Percentiles rank a stretch among this genome's conserved stretches.
Evolutionary conservation across 1,140 invertebrate genomes (phyloP).

Genomic region (Pygmarrhopalites habei): DNA sequence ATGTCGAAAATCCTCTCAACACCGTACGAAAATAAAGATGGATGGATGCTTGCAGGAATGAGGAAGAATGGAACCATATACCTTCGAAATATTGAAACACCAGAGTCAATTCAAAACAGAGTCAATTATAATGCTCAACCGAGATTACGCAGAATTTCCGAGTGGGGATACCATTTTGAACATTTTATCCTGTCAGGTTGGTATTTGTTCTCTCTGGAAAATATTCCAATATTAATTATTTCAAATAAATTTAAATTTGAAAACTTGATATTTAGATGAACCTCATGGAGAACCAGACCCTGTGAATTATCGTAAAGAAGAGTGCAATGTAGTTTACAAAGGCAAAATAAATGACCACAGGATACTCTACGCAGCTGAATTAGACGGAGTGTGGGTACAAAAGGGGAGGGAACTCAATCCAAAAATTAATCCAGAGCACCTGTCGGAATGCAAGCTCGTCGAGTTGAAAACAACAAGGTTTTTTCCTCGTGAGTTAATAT

Average conservation of each 20-base stretch:
- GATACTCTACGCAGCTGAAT: constrained; percentile 32
- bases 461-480: constrained; percentile 34
- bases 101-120: constrained; percentile 14
- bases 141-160: constrained; percentile 2
- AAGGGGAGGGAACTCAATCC: constrained; percentile 24
- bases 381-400: constrained; percentile 31
- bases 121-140: constrained; percentile 21
- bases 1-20: constrained; percentile 34
- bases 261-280: constrained; percentile 22
- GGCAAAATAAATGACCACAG: constrained; percentile 27
- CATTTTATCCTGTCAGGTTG: constrained; percentile 35
- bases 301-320: constrained; percentile 6
- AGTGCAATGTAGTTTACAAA: constrained; percentile 36
- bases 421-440: constrained; percentile 25
- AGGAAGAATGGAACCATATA: constrained; percentile 36
- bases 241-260: too few species aligned
- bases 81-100: constrained; percentile 30
- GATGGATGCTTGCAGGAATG: constrained; percentile 35
- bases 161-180: constrained; percentile 37
- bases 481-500: too few species aligned
- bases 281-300: constrained; percentile 26
- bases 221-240: too few species aligned
- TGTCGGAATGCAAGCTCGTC: constrained; percentile 20
- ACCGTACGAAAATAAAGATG: constrained; percentile 32
- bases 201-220: too few species aligned